These are phyloP conservation scores for Lypha dubia DNA, from an alignment of 2,888 invertebrate species.

Conservation along the genomic window DNA sequence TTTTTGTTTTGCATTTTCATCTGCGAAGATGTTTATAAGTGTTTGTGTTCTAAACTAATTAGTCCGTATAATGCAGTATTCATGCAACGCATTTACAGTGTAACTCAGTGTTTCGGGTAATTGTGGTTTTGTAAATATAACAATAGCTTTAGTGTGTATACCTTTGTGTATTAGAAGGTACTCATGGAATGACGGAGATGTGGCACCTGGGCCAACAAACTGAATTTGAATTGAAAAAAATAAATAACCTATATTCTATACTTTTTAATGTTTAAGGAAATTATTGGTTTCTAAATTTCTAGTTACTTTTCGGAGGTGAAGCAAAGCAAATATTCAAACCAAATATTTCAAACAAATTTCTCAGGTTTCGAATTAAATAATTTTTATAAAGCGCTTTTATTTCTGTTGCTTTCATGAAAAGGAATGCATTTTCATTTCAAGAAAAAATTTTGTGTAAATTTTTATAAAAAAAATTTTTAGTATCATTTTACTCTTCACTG, in stretches of 20 bases:
- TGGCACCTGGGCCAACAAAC: neutral
- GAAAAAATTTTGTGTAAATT: too few relatives aligned
- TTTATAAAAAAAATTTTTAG: neutral
- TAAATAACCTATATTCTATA: too few relatives aligned
- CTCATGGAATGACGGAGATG: neutral
- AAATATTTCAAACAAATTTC: too few relatives aligned
- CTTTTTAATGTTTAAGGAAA: too few relatives aligned
- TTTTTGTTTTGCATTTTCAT: neutral
- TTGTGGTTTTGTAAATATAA: conserved; percentile 9
- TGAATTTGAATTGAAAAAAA: neutral
- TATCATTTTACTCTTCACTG: neutral
- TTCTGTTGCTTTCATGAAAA: too few relatives aligned
- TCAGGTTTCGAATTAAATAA: too few relatives aligned
- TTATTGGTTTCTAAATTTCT: too few relatives aligned
- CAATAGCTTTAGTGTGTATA: neutral
- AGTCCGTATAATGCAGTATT: conserved; percentile 33
- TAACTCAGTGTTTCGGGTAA: conserved; percentile 1
- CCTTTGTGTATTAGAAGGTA: neutral
- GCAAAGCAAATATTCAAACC: too few relatives aligned
- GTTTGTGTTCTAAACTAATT: conserved; percentile 23
- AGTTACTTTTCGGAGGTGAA: too few relatives aligned
- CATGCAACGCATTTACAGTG: conserved; percentile 20
- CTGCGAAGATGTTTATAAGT: neutral
- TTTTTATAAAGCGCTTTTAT: too few relatives aligned
- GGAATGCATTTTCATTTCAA: too few relatives aligned